Evolutionary conservation across 2,113 vertebrate species (phyloP), one percentile per base, ranked within the genome.

Genomic region (Rhea pennata): DNA sequence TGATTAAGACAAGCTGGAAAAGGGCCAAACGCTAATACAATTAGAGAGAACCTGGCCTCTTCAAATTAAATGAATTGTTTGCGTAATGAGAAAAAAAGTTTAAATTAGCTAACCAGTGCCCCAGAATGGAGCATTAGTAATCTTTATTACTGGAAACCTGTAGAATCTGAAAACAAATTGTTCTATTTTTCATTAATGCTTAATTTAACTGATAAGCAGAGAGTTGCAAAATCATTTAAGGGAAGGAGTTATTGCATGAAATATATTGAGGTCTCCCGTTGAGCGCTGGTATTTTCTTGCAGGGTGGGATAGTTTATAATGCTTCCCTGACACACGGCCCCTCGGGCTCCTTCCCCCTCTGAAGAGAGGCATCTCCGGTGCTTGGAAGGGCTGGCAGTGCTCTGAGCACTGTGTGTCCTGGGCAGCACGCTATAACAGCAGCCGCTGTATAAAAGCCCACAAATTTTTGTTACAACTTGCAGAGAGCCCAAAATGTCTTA

Each of bases 61-160:
- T 97, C 82, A 89, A 95, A 96, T 97, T 95, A 97, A 95, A 92
- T 84, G 95, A 96, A 96, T 97, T 94, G 91, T 94, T 87, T 95
- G 64, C 1, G 22, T 95, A 96, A 97, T 90, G 93, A 94, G 84
- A 89, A 67, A 94, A 95, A 95, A 96, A 92, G 74, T 91, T 97
- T 67, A 87, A 94, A 95, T 95, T 85, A 93, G 91, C 88, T 95
- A 92, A 44, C n/a, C 73, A 74, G 54, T 92, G 79, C 76, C 81
- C 66, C 56, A 31, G 86, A 96, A 93, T 90, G 81, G 94, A 96
- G 39, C 54, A 66, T 94, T 92, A 91, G 66, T 58, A 84, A 96
- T 96, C 67, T 94, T 97, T 96, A 87, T 96, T 94, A 76, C 87
- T 91, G 81, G 87, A 94, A 98, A 95, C 90, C 71, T 92, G 40